Percentiles rank a stretch among this genome's conserved stretches.
These are phyloP conservation scores for Chaetophractus vellerosus DNA, from an alignment of 2,797 vertebrate genomes.

Conservation along the genomic window DNA sequence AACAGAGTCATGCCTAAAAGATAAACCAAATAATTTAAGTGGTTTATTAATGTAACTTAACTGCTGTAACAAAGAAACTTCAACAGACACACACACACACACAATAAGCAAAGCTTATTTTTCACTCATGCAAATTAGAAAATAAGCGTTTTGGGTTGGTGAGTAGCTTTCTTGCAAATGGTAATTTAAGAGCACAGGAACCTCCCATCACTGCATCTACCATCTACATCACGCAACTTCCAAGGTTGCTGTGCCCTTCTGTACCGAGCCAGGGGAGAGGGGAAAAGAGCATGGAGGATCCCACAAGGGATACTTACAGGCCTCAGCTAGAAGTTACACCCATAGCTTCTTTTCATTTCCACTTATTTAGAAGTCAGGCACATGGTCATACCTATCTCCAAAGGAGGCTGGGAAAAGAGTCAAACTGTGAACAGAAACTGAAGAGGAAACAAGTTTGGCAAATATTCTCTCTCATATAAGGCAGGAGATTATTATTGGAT, in stretches of 20 bases:
- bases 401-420: neutral
- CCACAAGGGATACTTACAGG: neutral
- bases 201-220: neutral
- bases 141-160: neutral
- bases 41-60: neutral
- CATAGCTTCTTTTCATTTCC: neutral
- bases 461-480: neutral
- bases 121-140: rapidly evolving
- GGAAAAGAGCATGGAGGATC: neutral
- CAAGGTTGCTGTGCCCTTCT: rapidly evolving
- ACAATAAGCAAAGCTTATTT: no score
- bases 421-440: no score
- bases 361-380: neutral
- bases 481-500: neutral
- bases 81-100: neutral
- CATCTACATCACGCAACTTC: rapidly evolving
- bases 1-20: neutral
- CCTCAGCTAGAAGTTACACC: no score
- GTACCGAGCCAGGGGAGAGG: no score
- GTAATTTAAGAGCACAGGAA: no score
- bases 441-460: neutral
- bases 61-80: neutral
- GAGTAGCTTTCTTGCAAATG: no score
- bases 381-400: neutral
- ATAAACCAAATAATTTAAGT: neutral